These are phyloP conservation scores for Neoascia interrupta DNA, from an alignment of 2,888 invertebrate species.

Conservation along the genomic window DNA sequence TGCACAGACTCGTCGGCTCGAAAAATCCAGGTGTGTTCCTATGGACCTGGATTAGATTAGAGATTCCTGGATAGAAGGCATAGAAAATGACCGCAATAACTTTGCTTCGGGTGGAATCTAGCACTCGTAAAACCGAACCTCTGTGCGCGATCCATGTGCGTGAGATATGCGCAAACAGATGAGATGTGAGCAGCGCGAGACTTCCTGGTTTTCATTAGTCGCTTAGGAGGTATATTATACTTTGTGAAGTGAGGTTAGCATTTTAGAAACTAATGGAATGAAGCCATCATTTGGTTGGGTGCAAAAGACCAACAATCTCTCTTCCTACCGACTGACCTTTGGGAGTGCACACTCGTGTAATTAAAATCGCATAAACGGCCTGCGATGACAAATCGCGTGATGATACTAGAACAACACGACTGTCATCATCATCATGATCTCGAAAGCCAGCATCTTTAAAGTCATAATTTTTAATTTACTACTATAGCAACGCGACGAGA, in stretches of 20 bases:
- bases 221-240: too few species aligned
- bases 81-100: constrained; percentile 57
- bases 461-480: constrained; percentile 53
- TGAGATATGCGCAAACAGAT: constrained; percentile 51
- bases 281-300: constrained; percentile 22
- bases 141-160: constrained; percentile 42
- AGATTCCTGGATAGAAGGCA: constrained; percentile 23
- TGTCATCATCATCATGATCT: neutral
- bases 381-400: constrained; percentile 45
- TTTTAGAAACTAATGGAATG: constrained; percentile 16
- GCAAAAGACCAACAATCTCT: too few species aligned
- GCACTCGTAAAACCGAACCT: constrained; percentile 15
- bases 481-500: constrained; percentile 24
- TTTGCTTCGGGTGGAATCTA: constrained; percentile 33
- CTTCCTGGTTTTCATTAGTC: constrained; percentile 47
- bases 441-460: constrained; percentile 44
- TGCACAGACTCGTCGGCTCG: neutral
- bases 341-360: constrained; percentile 27
- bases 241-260: too few species aligned
- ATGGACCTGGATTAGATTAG: constrained; percentile 51
- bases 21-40: constrained; percentile 54
- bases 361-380: constrained; percentile 59
- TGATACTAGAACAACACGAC: constrained; percentile 21
- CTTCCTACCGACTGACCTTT: constrained; percentile 29
- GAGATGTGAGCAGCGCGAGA: constrained; percentile 5